Evolutionary conservation across 2,797 vertebrate species (phyloP).

Genomic region (Falco cherrug): DNA sequence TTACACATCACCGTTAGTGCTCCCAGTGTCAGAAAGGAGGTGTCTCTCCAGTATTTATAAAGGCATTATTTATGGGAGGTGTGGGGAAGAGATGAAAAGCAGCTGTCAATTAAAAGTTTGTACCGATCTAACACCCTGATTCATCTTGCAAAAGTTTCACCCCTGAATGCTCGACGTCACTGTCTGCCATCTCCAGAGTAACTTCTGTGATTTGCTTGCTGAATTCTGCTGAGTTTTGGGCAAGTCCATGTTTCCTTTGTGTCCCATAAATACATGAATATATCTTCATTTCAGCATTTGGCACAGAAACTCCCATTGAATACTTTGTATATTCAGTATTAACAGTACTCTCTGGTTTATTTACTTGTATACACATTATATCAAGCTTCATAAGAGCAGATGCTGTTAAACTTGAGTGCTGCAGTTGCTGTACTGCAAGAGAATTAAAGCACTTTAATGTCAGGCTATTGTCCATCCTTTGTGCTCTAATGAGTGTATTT

Average conservation of each 20-base stretch:
- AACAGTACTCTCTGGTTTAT: not conserved
- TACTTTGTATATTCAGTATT: not conserved
- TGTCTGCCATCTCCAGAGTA: not conserved
- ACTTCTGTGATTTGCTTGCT: not conserved
- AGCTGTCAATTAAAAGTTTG: not conserved
- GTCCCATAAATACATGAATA: not conserved
- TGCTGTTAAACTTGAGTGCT: conserved; percentile 31
- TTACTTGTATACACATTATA: conserved; percentile 20
- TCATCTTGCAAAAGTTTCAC: not conserved
- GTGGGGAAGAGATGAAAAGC: not conserved
- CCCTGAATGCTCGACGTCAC: fast-evolving
- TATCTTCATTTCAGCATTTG: not conserved
- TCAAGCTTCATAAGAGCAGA: not conserved
- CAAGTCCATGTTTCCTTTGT: not conserved
- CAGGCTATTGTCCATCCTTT: conserved; percentile 6
- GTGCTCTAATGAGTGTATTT: conserved; percentile 27
- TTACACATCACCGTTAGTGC: not conserved
- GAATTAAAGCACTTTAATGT: conserved; percentile 43
- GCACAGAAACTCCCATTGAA: not conserved
- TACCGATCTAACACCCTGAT: not conserved
- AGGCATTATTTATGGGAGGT: not conserved
- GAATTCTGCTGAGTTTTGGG: not conserved
- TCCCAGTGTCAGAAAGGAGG: not conserved
- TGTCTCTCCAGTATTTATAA: not conserved
- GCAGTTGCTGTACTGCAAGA: conserved; percentile 22